Conservation (phyloP, 2,888 invertebrate genomes). For the Drosophila multiciliata region DNA sequence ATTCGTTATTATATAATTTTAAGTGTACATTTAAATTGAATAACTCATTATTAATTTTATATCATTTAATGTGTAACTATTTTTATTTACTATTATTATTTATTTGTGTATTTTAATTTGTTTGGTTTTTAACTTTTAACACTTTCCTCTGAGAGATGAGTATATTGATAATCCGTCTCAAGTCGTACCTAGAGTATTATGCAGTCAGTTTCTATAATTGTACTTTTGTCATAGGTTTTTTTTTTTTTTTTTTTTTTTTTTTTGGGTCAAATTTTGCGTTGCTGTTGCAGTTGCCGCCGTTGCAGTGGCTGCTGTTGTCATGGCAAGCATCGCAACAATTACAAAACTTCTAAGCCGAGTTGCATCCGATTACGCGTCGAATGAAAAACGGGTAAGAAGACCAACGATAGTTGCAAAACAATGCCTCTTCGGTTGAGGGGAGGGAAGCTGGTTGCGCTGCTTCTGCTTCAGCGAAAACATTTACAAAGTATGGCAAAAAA, state of each 20-base stretch:
- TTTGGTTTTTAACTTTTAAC: neutral
- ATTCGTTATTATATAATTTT: neutral
- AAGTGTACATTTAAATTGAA: neutral
- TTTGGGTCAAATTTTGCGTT: slow-evolving; percentile 49
- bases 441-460: neutral
- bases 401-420: slow-evolving; percentile 50
- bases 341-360: slow-evolving; percentile 73
- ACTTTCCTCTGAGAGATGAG: neutral
- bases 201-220: neutral
- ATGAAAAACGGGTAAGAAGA: slow-evolving; percentile 21
- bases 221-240: neutral
- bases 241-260: slow-evolving; percentile 4
- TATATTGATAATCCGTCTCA: neutral
- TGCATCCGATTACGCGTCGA: slow-evolving; percentile 61
- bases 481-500: slow-evolving; percentile 72
- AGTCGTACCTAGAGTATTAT: neutral
- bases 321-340: slow-evolving; percentile 73
- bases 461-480: slow-evolving; percentile 42
- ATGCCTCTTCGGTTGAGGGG: slow-evolving; percentile 10
- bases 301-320: slow-evolving; percentile 21
- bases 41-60: neutral
- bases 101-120: neutral
- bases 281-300: slow-evolving; percentile 15
- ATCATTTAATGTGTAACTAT: neutral
- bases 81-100: neutral